phyloP scores from a whole-genome alignment of 2,888 invertebrate genomes.

The Aquatica leii region DNA sequence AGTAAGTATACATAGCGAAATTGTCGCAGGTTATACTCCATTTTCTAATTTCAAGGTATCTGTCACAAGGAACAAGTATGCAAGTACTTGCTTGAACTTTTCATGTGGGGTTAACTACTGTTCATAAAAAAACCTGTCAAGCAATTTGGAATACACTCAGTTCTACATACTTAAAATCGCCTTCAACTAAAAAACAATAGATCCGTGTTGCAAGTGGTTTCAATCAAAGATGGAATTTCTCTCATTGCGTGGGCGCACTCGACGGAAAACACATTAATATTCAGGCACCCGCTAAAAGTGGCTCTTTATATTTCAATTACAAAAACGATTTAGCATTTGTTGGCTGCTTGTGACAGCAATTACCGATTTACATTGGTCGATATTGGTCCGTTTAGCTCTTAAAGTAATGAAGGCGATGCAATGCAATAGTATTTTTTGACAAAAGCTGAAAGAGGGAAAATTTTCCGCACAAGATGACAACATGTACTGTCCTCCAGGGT shows the following conservation, averaged over 20 bases:
- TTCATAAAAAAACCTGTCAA: slow-evolving; percentile 27
- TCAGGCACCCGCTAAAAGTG: slow-evolving; percentile 39
- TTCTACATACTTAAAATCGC: slow-evolving; percentile 32
- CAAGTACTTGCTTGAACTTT: slow-evolving; percentile 12
- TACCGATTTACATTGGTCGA: slow-evolving; percentile 2
- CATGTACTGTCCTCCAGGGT: slow-evolving; percentile 1
- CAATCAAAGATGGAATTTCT: slow-evolving; percentile 39
- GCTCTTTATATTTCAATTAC: slow-evolving; percentile 38
- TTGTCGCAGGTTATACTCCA: neutral
- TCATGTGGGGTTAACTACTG: slow-evolving; percentile 27
- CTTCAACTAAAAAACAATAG: slow-evolving; percentile 36
- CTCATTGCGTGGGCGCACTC: slow-evolving; percentile 39
- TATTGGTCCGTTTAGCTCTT: neutral
- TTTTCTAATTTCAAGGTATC: neutral
- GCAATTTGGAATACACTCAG: neutral
- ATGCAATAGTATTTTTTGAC: slow-evolving; percentile 1
- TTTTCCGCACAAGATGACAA: neutral
- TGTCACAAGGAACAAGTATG: neutral
- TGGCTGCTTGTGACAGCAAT: neutral
- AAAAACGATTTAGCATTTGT: slow-evolving; percentile 17
- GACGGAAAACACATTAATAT: slow-evolving; percentile 29
- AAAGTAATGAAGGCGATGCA: neutral
- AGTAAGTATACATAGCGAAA: neutral
- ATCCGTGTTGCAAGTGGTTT: slow-evolving; percentile 34
- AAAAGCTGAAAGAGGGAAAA: neutral